Percentiles rank a stretch among this genome's conserved stretches.
phyloP scores from a whole-genome alignment of 2,797 vertebrate species.

The Enteromius unitaeniatus region DNA sequence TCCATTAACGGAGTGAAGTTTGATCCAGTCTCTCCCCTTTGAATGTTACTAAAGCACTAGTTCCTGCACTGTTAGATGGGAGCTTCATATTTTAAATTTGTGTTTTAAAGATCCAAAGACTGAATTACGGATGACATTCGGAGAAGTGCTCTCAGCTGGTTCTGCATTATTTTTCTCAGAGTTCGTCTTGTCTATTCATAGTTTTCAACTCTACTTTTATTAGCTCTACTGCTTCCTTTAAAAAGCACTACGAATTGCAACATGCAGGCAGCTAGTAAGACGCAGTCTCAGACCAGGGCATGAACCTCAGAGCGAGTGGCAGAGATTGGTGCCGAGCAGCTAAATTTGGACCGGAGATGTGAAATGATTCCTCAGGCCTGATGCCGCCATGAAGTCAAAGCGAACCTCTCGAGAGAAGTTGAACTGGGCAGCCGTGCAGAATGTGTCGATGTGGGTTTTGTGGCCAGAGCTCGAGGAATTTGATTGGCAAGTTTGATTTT shows the following conservation, averaged over 20 bases:
- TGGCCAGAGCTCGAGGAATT: conserved; percentile 71
- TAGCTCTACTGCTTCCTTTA: conserved; percentile 68
- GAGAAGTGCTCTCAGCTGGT: conserved; percentile 14
- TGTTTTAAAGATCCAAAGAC: conserved; percentile 89
- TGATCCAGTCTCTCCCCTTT: background rate
- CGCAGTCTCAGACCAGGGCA: conserved; percentile 71
- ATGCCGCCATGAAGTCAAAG: background rate
- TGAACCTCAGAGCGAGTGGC: conserved; percentile 72
- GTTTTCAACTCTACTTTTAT: conserved; percentile 21
- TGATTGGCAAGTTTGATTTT: conserved; percentile 66
- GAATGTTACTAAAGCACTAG: conserved; percentile 35
- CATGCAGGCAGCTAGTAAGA: conserved; percentile 70
- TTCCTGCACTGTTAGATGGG: conserved; percentile 35
- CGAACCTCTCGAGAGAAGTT: conserved; percentile 67
- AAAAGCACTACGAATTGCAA: conserved; percentile 74
- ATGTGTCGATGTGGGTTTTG: conserved; percentile 60
- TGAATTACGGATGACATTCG: conserved; percentile 21
- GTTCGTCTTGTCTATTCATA: conserved; percentile 6
- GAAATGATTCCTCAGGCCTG: conserved; percentile 1
- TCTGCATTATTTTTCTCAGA: conserved; percentile 53
- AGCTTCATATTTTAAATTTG: background rate
- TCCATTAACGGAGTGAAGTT: conserved; percentile 10
- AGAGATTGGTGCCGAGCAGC: conserved; percentile 61
- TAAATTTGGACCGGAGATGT: conserved; percentile 5
- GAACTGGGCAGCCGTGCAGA: conserved; percentile 72